phyloP scores from a whole-genome alignment of 2,888 invertebrate species.

The Caradrina clavipalpis region DNA sequence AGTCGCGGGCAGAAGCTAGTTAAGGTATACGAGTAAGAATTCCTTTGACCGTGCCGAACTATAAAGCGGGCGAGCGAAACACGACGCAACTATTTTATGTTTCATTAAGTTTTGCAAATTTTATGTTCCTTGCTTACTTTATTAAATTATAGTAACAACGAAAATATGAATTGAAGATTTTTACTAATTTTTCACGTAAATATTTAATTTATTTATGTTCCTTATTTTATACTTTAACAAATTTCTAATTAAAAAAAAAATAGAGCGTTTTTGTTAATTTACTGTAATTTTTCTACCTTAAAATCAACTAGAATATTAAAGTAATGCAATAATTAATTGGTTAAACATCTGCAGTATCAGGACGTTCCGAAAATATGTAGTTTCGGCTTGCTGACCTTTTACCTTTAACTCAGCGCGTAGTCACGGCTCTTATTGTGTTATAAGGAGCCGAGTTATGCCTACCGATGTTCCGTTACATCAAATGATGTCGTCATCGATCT shows the following conservation, averaged over 20 bases:
- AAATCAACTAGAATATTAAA: not conserved
- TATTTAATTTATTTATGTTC: not conserved
- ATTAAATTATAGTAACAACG: not conserved
- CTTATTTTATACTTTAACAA: not conserved
- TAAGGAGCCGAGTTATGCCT: slow-evolving; percentile 50
- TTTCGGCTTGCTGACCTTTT: slow-evolving; percentile 64
- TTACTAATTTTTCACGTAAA: not conserved
- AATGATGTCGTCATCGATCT: slow-evolving; percentile 65
- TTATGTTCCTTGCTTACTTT: not conserved
- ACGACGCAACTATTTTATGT: slow-evolving; percentile 26
- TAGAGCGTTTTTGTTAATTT: not conserved
- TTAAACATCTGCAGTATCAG: slow-evolving; percentile 44
- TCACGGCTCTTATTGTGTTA: slow-evolving; percentile 53
- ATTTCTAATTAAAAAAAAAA: no score
- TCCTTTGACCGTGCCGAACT: slow-evolving; percentile 45
- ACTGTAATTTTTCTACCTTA: not conserved
- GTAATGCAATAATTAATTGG: not conserved
- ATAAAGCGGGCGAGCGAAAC: slow-evolving; percentile 10
- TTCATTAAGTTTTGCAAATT: slow-evolving; percentile 18
- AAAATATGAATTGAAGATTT: not conserved
- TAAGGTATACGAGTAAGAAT: slow-evolving; percentile 21
- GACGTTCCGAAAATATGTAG: slow-evolving; percentile 49
- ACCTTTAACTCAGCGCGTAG: slow-evolving; percentile 58
- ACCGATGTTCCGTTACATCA: slow-evolving; percentile 42
- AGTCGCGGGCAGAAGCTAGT: no score